These are phyloP conservation scores for Todiramphus chloris DNA, from an alignment of 2,113 vertebrate genomes.

Conservation along the genomic window DNA sequence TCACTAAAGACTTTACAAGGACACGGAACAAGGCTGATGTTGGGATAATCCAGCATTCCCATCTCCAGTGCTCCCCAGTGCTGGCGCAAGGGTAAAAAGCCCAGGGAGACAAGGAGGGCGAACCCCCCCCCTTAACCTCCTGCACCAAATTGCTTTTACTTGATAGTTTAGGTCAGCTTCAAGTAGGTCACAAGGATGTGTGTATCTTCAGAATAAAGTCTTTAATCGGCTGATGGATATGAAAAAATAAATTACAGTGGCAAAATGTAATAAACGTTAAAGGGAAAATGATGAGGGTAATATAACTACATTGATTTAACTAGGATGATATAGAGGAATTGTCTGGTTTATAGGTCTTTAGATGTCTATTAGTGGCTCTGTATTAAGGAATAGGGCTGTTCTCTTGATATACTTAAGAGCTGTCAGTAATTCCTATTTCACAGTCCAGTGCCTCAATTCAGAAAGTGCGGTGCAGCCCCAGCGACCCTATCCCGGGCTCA, in stretches of 20 bases:
- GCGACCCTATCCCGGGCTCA: constrained; percentile 73
- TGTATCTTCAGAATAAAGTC: constrained; percentile 81
- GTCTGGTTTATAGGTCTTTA: constrained; percentile 86
- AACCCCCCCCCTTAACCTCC: not conserved
- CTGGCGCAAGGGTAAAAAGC: not conserved
- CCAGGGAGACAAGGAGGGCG: not conserved
- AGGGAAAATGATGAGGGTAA: constrained; percentile 87
- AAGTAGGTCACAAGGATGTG: constrained; percentile 77
- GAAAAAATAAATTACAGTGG: constrained; percentile 84
- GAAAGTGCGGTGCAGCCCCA: constrained; percentile 67
- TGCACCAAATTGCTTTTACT: constrained; percentile 47
- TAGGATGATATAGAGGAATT: constrained; percentile 85
- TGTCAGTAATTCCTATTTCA: constrained; percentile 87
- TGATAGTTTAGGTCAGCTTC: constrained; percentile 73
- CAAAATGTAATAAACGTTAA: constrained; percentile 87
- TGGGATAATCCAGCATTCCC: not conserved
- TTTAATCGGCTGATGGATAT: constrained; percentile 83
- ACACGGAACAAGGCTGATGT: rapidly evolving
- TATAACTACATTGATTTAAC: constrained; percentile 89
- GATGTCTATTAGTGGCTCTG: constrained; percentile 84
- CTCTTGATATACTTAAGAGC: constrained; percentile 83
- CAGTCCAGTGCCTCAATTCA: constrained; percentile 80
- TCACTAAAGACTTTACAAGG: not conserved
- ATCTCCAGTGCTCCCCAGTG: rapidly evolving
- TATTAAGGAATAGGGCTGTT: constrained; percentile 82